A percentile compares a stretch with the other conserved stretches of the same genome.
phyloP scores from a whole-genome alignment of 2,888 invertebrate species.

The Pristionchus arcanus region DNA sequence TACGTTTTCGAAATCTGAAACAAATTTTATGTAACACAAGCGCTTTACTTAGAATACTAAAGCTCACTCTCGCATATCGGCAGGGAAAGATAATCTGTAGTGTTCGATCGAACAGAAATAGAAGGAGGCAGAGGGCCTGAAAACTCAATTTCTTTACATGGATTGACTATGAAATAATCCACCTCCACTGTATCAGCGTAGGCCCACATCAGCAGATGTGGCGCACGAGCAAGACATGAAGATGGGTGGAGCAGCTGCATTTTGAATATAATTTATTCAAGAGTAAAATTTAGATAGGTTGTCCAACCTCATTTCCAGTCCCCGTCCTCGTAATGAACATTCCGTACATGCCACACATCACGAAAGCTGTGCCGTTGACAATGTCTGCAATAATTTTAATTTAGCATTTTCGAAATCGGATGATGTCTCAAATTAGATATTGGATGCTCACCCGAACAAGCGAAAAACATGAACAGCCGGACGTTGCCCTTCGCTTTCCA shows the following conservation, averaged over 20 bases:
- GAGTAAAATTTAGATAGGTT: not conserved
- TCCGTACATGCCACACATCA: slow-evolving; percentile 19
- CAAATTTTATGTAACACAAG: no score
- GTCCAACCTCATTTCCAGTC: not conserved
- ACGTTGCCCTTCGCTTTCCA: slow-evolving; percentile 15
- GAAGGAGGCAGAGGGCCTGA: slow-evolving; percentile 18
- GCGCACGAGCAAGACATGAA: slow-evolving; percentile 58
- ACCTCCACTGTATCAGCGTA: slow-evolving; percentile 57
- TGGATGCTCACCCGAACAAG: not conserved
- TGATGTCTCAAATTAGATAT: no score
- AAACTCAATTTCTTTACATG: not conserved
- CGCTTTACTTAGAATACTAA: no score
- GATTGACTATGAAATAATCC: no score
- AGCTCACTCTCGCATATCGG: slow-evolving; percentile 58
- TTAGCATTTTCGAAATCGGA: no score
- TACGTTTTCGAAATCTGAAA: slow-evolving; percentile 51
- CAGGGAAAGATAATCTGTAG: slow-evolving; percentile 62
- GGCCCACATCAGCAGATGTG: slow-evolving; percentile 59
- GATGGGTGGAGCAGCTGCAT: slow-evolving; percentile 57
- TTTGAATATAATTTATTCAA: no score
- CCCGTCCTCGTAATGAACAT: not conserved
- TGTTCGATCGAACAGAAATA: slow-evolving; percentile 56
- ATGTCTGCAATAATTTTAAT: no score
- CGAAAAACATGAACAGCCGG: not conserved
- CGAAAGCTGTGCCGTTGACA: not conserved